Base-by-base conservation (phyloP, 2,888 invertebrate genomes). In the Meloe dianella region DNA sequence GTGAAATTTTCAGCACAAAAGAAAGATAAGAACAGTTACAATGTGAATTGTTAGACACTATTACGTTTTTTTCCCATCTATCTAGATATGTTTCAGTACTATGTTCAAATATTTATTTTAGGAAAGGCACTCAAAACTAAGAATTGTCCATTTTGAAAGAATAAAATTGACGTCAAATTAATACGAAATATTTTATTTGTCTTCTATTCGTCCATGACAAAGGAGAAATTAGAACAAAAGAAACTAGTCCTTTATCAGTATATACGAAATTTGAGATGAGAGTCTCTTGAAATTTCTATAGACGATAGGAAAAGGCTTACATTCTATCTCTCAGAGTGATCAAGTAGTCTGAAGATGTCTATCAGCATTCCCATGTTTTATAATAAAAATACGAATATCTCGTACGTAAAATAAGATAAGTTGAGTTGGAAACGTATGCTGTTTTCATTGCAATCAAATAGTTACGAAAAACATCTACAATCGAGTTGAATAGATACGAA, bases 301-400 rank as follows among this genome's bases (percentile, higher is more conserved):
- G 27, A 41, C 30, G 65, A 17, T 30, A 57, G 51, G 32, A 38
- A 51, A 61, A 57, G 54, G 54, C 56, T 61, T 65, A 41, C 32
- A 41, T 30, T 51, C 54, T 38, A 71, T 67, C 70, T 66, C 68
- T 70, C 57, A 65, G 69, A 70, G 69, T 69, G 71, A 71, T 74
- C 72, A 71, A 73, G 72, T 68, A 69, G 74, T 71, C 66, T 73
- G 64, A 71, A 71, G 70, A 68, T 71, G 73, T 72, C 71, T 74
- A 74, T 74, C 74, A 70, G 67, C 67, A 65, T 67, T 67, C 68
- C 62, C 66, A 59, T 67, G 69, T 70, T 71, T 70, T 65, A 29
- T n/a, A 63, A 63, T 63, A 62, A 54, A 63, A 56, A 54, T 41
- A 27, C 60, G 61, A 65, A 65, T 47, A 57, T 57, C n/a, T 32